These are phyloP conservation scores for Benitochromis conjunctus DNA, from an alignment of 2,113 vertebrate genomes.

Conservation along the genomic window DNA sequence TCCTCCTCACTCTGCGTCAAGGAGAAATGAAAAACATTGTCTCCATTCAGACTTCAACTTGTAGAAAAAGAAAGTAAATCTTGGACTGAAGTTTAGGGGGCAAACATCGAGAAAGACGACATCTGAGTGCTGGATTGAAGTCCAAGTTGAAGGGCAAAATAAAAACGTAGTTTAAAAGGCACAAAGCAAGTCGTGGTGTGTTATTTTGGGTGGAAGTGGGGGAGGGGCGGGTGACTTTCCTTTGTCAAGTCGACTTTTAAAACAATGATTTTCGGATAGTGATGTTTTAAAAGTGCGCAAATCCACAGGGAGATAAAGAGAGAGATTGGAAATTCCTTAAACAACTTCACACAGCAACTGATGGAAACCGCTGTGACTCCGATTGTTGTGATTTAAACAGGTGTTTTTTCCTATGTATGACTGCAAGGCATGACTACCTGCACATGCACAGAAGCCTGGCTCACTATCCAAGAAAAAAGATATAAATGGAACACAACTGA, in stretches of 20 bases:
- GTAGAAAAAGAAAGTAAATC: constrained; percentile 44
- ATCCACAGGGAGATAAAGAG: constrained; percentile 12
- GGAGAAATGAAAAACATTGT: constrained; percentile 42
- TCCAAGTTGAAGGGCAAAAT: constrained; percentile 45
- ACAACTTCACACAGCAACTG: not conserved
- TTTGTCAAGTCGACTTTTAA: not conserved
- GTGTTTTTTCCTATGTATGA: not conserved
- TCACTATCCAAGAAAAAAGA: not conserved
- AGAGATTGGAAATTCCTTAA: not conserved
- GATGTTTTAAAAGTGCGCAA: constrained; percentile 1
- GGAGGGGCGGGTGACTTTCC: constrained; percentile 16
- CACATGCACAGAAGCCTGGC: not conserved
- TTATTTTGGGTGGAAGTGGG: constrained; percentile 6
- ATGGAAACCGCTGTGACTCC: not conserved
- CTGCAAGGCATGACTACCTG: not conserved
- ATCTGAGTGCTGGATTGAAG: constrained; percentile 50
- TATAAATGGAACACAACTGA: not conserved
- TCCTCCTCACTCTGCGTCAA: constrained; percentile 24
- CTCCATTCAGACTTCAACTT: constrained; percentile 29
- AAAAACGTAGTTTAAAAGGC: constrained; percentile 28
- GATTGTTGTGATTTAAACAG: not conserved
- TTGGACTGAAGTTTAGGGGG: constrained; percentile 48
- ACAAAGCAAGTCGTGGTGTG: not conserved
- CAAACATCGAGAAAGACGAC: constrained; percentile 14
- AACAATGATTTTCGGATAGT: constrained; percentile 1